These are phyloP conservation scores for Artibeus lituratus DNA, from an alignment of 2,797 vertebrate species.

Conservation along the genomic window DNA sequence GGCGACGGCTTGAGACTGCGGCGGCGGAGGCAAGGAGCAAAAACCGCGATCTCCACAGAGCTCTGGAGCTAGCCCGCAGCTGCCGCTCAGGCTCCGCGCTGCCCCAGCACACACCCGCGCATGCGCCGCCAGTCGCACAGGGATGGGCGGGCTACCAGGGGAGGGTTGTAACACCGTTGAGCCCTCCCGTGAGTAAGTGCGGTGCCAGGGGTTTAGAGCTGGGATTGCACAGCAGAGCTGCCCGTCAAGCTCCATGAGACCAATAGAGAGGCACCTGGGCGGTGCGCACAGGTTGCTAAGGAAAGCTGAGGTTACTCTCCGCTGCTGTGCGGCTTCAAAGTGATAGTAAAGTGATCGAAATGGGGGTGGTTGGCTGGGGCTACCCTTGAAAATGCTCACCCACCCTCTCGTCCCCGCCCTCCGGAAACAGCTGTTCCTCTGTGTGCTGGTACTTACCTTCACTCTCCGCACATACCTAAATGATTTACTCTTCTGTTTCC, in stretches of 20 bases:
- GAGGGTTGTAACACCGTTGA: background rate
- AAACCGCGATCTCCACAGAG: background rate
- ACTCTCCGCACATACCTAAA: background rate
- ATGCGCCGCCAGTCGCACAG: constrained; percentile 59
- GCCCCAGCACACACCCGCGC: constrained; percentile 46
- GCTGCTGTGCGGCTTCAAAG: background rate
- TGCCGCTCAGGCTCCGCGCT: background rate
- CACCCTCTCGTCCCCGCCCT: background rate
- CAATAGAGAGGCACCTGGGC: background rate
- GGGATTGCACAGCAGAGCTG: background rate
- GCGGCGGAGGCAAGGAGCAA: background rate
- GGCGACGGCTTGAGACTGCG: background rate
- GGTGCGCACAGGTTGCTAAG: constrained; percentile 52
- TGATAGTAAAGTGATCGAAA: background rate
- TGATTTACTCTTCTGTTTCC: background rate
- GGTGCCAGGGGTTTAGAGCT: background rate
- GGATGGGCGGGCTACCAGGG: background rate
- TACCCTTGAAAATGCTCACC: constrained; percentile 3
- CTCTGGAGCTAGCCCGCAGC: background rate
- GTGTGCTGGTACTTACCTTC: constrained; percentile 16
- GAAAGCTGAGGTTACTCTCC: background rate
- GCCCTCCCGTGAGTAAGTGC: background rate
- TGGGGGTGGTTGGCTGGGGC: background rate
- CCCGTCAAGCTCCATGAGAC: background rate
- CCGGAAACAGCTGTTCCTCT: constrained; percentile 41